Evolutionary conservation across 2,113 vertebrate species (phyloP), one percentile per base, ranked within the genome.

Genomic region (Myanophis thanlyinensis): DNA sequence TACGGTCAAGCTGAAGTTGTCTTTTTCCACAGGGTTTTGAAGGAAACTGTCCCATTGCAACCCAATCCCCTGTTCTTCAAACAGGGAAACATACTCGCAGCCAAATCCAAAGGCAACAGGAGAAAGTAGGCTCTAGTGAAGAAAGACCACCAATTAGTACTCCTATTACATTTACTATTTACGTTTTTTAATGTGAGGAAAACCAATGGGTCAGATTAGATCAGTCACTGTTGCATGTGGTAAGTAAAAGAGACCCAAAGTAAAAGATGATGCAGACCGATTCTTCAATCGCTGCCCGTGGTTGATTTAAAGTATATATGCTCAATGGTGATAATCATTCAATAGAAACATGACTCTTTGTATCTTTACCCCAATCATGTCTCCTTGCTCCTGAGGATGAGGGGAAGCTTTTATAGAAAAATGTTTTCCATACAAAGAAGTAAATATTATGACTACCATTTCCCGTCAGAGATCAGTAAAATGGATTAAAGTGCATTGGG

Each of bases 31-130:
- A 0, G 99, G 99, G 93, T 98, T 99, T 59, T 98, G 96, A 90
- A 99, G 97, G 93, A 99, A 97, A 96, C 99, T 99, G 92, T 97
- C 96, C 99, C 99, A 99, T 95, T 99, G 99, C 91, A 99, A 98
- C 0, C 99, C 99, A 11, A 99, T 97, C 3, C 99, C 99, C 90
- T 99, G 99, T 96, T 99, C 99, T 95, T 99, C 99, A 0, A 99
- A 99, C 62, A 99, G 97, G 0, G 99, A 98, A 1, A 99, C 98
- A 97, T 99, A 99, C 94, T 99, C 99, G 3, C 99, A 99, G 95
- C 99, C 99, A 1, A 99, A 99, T 30, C 99, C 99, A 87, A 99
- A 99, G 0, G 99, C 99, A 93, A 99, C 99, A 0, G 99, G 99
- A 86, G 99, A 99, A 91, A 99, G 97, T 93, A 99, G 96, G 95